Evolutionary conservation across 2,888 invertebrate genomes (phyloP), one percentile per base, ranked within the genome.

Genomic region (Subacronicta megacephala): DNA sequence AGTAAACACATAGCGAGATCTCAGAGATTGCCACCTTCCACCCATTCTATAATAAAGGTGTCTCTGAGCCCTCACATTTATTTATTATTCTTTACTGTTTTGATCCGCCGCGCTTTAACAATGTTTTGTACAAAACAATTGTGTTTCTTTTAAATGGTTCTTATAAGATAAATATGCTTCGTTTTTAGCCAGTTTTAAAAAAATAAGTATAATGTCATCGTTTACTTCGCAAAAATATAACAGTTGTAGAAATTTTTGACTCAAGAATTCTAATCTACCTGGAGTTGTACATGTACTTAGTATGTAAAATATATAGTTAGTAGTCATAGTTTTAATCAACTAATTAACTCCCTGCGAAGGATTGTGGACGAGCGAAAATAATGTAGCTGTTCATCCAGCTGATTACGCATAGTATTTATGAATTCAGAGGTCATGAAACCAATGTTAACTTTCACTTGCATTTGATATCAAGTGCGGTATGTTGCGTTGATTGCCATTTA

Each of bases 21-120:
- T 75, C 75, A 66, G 75, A 83, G 84, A 88, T 88, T 87, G 85
- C 83, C 88, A 87, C 87, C 84, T 84, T 84, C 69, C 75, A 81
- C 63, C 77, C 77, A 78, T 80, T 79, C 75, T 82, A 81, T 84
- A 81, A 82, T 82, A 83, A 80, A 80, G 81, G 81, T 79, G 80
- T 81, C 73, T 71, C 74, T 62, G 63, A 73, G 65, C 65, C 78
- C 77, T 77, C 74, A 73, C 75, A 80, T 80, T 80, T 81, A 81
- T 74, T 83, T 77, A 81, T 82, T 82, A 77, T 78, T 77, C 76
- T 77, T 73, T 65, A 75, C 62, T 68, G 77, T 78, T 74, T 75
- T 81, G 78, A 82, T 76, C 82, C 77, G 78, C 79, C 80, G 74
- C 73, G 63, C 65, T 67, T 65, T 63, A 60, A 69, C 68, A 62